Evolutionary conservation across 2,113 vertebrate species (phyloP), one percentile per base, ranked within the genome.

Genomic region (Paedocypris sp.): DNA sequence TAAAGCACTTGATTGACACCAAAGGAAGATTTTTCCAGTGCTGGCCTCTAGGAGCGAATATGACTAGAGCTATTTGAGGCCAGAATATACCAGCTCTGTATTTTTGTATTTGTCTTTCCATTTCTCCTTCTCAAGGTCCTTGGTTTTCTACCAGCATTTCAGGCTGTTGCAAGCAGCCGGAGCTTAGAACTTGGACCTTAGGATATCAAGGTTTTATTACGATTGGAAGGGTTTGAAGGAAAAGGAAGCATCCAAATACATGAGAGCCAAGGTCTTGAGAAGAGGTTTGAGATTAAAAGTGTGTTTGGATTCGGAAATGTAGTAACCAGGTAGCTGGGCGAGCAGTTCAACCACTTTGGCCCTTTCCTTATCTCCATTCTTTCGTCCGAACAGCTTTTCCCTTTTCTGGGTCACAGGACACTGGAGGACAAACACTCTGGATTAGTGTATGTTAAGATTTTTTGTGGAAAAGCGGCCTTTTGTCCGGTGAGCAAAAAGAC

Each of bases 1-100:
- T 86, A 84, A 85, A 83, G 73, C 52, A 19, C 53, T 59, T 82
- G 83, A 87, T 79, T 87, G 85, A 87, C 85, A 87, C 80, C 80
- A 79, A 64, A 73, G 79, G 75, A 82, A 76, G 78, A 82, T 82
- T 82, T 85, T 86, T 85, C 85, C 83, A 81, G 78, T 76, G 78
- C 81, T 84, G 83, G 85, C 85, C 65, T 60, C 65, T 73, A 75
- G 79, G 75, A 73, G n/a, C n/a, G n/a, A n/a, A n/a, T n/a, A n/a
- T n/a, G n/a, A n/a, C n/a, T n/a, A n/a, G n/a, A n/a, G n/a, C 80
- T 80, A 80, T 79, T 80, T 83, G 82, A 80, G 80, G 82, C 84
- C 77, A 75, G 72, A 80, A 77, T 77, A 75, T 71, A 60, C 49
- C 77, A 76, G 75, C 76, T 75, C 78, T 75, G 81, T 79, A 78